Evolutionary conservation across 2,113 vertebrate species (phyloP).

Genomic region (Echinops telfairi): DNA sequence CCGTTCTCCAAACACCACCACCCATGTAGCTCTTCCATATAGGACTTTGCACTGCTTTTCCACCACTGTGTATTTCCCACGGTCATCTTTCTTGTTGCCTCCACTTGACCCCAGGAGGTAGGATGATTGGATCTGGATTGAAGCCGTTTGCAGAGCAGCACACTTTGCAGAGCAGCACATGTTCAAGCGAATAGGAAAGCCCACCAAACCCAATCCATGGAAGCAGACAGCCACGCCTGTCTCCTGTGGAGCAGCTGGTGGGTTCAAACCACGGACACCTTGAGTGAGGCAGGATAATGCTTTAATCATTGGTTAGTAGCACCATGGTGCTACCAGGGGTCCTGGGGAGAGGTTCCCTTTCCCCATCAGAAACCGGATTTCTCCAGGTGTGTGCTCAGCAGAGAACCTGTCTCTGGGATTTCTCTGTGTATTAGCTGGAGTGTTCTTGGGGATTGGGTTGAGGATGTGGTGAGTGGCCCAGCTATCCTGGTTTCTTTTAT

Average conservation of each 20-base stretch:
- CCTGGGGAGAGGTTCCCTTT: background rate
- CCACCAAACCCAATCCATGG: background rate
- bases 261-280: no score
- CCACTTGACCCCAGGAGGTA: rapidly evolving
- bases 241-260: no score
- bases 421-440: rapidly evolving
- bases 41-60: background rate
- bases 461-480: rapidly evolving
- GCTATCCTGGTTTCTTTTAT: background rate
- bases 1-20: rapidly evolving
- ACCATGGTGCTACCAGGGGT: no score
- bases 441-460: rapidly evolving
- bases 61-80: background rate
- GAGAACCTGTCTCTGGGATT: rapidly evolving
- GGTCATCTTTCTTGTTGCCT: background rate
- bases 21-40: rapidly evolving
- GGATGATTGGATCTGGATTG: no score
- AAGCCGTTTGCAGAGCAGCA: no score
- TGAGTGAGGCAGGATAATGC: no score
- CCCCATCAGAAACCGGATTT: background rate
- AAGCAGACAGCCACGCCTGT: background rate
- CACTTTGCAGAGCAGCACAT: no score
- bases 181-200: background rate
- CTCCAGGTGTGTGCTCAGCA: rapidly evolving
- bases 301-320: no score